A percentile compares a stretch with the other conserved stretches of the same genome.
phyloP scores from a whole-genome alignment of 1,140 invertebrate genomes.

The Dendrolimus punctatus region DNA sequence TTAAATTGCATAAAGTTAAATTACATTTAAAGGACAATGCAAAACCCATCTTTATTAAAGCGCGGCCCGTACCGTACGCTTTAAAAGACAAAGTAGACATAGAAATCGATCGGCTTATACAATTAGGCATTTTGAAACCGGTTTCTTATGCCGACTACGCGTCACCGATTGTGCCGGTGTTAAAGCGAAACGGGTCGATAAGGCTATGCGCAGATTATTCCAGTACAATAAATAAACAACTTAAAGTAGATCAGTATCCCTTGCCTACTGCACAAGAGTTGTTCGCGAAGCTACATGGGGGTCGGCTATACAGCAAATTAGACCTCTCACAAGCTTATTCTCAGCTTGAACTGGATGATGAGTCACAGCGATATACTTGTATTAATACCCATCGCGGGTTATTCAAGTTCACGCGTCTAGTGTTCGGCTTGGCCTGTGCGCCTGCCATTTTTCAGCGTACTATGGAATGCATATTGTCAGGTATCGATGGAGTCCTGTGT shows the following conservation, averaged over 20 bases:
- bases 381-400: constrained; percentile 25
- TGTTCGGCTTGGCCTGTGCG: constrained; percentile 18
- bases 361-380: constrained; percentile 17
- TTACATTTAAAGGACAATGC: constrained; percentile 6
- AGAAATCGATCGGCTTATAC: neutral
- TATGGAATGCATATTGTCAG: constrained; percentile 19
- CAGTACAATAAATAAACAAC: constrained; percentile 2
- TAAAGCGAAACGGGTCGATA: neutral
- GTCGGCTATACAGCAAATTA: neutral
- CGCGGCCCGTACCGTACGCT: constrained; percentile 7
- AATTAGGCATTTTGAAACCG: constrained; percentile 2
- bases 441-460: constrained; percentile 29
- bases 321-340: constrained; percentile 5
- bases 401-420: constrained; percentile 18
- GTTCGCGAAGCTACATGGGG: constrained; percentile 4
- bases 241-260: constrained; percentile 1
- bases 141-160: constrained; percentile 2
- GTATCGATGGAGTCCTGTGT: constrained; percentile 14
- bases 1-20: constrained; percentile 7
- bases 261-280: constrained; percentile 3
- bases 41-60: constrained; percentile 6
- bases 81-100: constrained; percentile 5
- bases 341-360: constrained; percentile 12
- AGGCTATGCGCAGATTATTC: constrained; percentile 5
- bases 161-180: constrained; percentile 1